Percentiles rank a stretch among this genome's conserved stretches.
Evolutionary conservation across 2,113 vertebrate species (phyloP).

Genomic region (Myiozetetes cayanensis): DNA sequence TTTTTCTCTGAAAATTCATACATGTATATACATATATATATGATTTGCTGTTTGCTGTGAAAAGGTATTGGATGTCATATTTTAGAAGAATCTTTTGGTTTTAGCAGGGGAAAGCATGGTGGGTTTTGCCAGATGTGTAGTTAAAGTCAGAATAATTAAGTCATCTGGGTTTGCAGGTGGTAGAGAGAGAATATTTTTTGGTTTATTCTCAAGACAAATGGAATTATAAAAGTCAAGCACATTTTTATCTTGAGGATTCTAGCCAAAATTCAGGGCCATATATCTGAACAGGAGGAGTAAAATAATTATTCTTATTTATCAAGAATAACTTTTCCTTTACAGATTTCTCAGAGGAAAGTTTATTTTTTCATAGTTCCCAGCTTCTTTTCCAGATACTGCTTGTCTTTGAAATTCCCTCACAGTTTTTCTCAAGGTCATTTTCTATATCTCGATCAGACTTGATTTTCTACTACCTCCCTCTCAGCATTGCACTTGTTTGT

Average conservation of each 20-base stretch:
- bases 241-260: neutral
- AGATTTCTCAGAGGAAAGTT: neutral
- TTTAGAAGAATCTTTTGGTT: neutral
- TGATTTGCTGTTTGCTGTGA: neutral
- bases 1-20: neutral
- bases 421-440: constrained; percentile 29
- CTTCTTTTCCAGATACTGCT: neutral
- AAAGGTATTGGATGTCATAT: neutral
- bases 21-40: neutral
- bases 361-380: neutral
- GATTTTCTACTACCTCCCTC: neutral
- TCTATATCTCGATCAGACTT: neutral
- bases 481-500: neutral
- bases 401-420: neutral
- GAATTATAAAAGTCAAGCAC: neutral
- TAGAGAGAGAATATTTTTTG: neutral
- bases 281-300: neutral
- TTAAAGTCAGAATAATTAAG: constrained; percentile 16
- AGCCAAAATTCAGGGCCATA: neutral
- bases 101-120: neutral
- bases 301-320: neutral
- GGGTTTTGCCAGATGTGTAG: neutral
- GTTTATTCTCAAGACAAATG: neutral
- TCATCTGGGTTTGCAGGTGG: neutral
- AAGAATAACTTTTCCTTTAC: neutral